A percentile compares a stretch with the other conserved stretches of the same genome.
phyloP scores from a whole-genome alignment of 2,888 invertebrate genomes.

The Xanthia togata region DNA sequence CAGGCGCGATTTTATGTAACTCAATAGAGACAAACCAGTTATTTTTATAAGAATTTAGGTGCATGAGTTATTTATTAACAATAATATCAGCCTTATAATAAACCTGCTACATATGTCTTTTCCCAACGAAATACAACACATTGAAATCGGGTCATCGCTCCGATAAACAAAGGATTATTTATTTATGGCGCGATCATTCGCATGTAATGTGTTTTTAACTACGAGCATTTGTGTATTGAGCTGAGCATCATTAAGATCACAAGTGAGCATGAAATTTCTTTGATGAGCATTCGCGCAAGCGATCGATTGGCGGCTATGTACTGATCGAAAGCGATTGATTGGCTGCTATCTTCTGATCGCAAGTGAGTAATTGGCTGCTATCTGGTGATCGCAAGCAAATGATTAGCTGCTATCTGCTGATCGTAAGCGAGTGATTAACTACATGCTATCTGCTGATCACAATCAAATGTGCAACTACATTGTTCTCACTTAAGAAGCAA shows the following conservation, averaged over 20 bases:
- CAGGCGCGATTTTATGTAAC: no score
- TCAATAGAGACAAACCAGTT: background rate
- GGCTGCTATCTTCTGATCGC: no score
- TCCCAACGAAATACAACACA: constrained; percentile 5
- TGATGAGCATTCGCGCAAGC: background rate
- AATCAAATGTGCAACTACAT: no score
- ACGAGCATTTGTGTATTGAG: background rate
- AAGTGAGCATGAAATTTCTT: background rate
- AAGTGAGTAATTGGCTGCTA: no score
- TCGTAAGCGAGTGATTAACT: no score
- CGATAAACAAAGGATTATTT: constrained; percentile 6
- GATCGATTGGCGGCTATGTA: no score
- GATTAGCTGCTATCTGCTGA: no score
- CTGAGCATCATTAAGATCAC: background rate
- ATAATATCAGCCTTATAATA: background rate
- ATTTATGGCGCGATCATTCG: background rate
- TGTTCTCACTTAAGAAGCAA: no score
- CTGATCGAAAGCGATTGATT: no score
- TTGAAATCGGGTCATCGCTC: constrained; percentile 2
- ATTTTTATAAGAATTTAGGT: background rate
- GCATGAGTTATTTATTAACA: background rate
- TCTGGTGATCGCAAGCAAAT: no score
- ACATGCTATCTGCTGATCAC: no score
- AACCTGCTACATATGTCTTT: background rate
- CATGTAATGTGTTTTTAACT: background rate